Evolutionary conservation across 2,888 invertebrate genomes (phyloP).

Genomic region (Lycaena phlaeas): DNA sequence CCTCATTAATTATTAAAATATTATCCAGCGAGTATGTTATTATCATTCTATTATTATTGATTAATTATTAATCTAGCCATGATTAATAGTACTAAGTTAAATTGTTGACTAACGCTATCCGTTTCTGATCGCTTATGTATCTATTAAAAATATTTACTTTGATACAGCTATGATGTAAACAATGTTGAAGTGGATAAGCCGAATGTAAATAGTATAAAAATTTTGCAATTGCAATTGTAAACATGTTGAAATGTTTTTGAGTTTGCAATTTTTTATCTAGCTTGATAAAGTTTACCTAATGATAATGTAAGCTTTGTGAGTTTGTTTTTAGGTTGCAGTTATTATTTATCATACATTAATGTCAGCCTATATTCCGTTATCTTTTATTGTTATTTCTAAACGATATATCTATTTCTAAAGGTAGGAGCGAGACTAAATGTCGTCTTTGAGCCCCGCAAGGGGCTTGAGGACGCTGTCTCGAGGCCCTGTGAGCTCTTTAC

Average conservation of each 20-base stretch:
- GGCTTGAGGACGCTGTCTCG: no score
- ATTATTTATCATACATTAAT: no score
- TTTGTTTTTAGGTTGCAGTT: no score
- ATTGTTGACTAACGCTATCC: constrained; percentile 2
- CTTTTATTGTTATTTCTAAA: no score
- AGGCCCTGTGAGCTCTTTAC: no score
- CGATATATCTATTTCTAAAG: no score
- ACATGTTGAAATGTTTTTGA: not conserved
- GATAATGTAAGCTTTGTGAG: no score
- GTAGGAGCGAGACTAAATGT: no score
- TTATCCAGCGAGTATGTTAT: constrained; percentile 2
- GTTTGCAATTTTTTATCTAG: constrained; percentile 2
- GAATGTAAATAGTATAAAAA: no score
- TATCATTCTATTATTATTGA: constrained; percentile 4
- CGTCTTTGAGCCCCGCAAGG: no score
- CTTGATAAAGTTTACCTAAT: not conserved
- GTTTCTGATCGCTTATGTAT: not conserved
- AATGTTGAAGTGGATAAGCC: not conserved
- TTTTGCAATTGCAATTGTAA: not conserved
- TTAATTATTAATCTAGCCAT: constrained; percentile 2
- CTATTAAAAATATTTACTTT: not conserved
- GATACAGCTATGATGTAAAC: not conserved
- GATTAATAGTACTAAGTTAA: constrained; percentile 2
- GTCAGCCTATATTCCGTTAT: no score
- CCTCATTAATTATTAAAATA: constrained; percentile 3